Percentiles rank a stretch among this genome's conserved stretches.
Evolutionary conservation across 2,888 invertebrate genomes (phyloP).

Genomic region (Agonum fuliginosum): DNA sequence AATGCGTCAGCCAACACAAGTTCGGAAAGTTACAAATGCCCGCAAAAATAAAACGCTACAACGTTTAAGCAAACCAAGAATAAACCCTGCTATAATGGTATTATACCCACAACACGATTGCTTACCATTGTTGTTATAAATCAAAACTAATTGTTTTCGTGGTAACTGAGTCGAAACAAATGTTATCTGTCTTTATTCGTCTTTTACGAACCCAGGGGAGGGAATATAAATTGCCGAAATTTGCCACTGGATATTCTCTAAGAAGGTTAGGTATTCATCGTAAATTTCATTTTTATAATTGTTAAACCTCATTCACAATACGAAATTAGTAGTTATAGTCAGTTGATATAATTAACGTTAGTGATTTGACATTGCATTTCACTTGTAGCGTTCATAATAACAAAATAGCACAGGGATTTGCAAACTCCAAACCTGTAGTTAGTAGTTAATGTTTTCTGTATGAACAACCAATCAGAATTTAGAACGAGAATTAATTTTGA

Average conservation of each 20-base stretch:
- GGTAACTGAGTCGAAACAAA: slow-evolving; percentile 44
- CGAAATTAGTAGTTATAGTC: no score
- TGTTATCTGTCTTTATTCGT: slow-evolving; percentile 39
- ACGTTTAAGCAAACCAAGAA: slow-evolving; percentile 16
- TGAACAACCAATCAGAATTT: no score
- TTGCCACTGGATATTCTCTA: neutral
- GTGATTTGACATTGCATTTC: no score
- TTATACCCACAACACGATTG: slow-evolving; percentile 7
- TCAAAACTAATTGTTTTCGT: slow-evolving; percentile 50
- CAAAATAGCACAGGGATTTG: no score
- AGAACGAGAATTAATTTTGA: no score
- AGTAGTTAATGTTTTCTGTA: no score
- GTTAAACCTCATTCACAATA: no score
- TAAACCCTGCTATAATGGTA: slow-evolving; percentile 18
- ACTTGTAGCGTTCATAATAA: no score
- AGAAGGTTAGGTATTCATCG: neutral
- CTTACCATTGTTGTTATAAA: slow-evolving; percentile 40
- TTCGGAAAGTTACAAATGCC: slow-evolving; percentile 32
- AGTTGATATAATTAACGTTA: no score
- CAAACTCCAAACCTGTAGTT: no score
- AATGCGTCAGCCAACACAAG: slow-evolving; percentile 37
- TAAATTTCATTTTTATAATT: no score
- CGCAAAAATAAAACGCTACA: slow-evolving; percentile 28
- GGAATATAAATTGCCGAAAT: slow-evolving; percentile 17
- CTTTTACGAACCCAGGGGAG: neutral